Conservation (phyloP, 2,113 vertebrate species). For the Kryptolebias marmoratus region DNA sequence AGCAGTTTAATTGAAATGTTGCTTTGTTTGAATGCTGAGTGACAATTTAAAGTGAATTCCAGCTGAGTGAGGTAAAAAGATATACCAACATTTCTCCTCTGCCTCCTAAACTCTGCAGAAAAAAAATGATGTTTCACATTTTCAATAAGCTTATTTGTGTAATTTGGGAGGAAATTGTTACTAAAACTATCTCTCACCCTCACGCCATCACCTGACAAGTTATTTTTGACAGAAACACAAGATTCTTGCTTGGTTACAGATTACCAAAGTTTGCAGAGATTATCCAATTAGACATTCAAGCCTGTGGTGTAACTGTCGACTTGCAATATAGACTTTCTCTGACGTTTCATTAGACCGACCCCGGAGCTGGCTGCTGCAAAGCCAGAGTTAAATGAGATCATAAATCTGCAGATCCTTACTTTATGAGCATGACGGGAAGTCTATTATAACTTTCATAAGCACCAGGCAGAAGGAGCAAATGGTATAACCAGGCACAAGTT, state of each 20-base stretch:
- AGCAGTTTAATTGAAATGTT: conserved; percentile 35
- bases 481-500: conserved; percentile 22
- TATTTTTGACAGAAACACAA: conserved; percentile 5
- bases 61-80: conserved; percentile 57
- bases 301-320: conserved; percentile 42
- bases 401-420: conserved; percentile 78
- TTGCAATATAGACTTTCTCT: conserved; percentile 67
- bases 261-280: conserved; percentile 62
- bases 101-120: background rate
- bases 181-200: background rate
- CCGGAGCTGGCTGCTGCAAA: conserved; percentile 62
- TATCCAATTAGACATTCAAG: conserved; percentile 69
- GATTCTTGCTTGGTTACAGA: conserved; percentile 15
- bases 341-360: conserved; percentile 73
- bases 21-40: conserved; percentile 39
- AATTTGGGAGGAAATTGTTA: too few relatives aligned
- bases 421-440: conserved; percentile 78
- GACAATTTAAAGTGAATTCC: conserved; percentile 38
- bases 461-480: conserved; percentile 45
- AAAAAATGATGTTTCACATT: background rate
- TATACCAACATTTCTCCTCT: background rate
- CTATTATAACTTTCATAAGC: conserved; percentile 80
- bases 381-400: conserved; percentile 76
- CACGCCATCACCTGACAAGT: conserved; percentile 1
- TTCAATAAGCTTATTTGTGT: background rate